Base-by-base conservation (phyloP, 2,888 invertebrate species). In the Sipha maydis region DNA sequence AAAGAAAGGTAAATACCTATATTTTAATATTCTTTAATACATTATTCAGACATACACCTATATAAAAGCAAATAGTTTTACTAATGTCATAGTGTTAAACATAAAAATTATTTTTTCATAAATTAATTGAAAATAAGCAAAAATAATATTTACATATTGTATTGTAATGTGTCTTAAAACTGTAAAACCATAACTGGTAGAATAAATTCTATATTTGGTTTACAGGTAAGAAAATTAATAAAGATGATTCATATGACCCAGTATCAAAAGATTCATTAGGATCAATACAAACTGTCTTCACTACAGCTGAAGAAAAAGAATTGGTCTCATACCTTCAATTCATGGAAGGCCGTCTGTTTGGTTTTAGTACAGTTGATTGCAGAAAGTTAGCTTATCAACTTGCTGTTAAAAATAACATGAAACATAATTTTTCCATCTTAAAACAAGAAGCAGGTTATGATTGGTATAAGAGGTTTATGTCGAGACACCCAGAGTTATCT, bases 401-500 rank as follows among this genome's bases (percentile, higher is more conserved):
- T 73, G 73, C 73, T 38, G 9, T 73, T 19, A 73, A 34, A 34
- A 73, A 73, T 34, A 73, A 73, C 3, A 73, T 21, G 1, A 73
- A 73, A 73, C 73, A 73, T 4, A 38, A 38, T 73, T 73, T 34
- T 9, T 34, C 7, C 21, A 7, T 34, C 34, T 21, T 73, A 38
- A 73, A 73, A 34, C 1, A 34, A 73, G 34, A 34, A 34, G 34
- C 73, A 34, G 73, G 38, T 73, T 73, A 73, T 73, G 73, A 73
- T 34, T 38, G 38, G 73, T 73, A 73, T 73, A 73, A 38, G 9
- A 38, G 73, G 4, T 83, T 73, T 14, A 41, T 67, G 89, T 90
- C 89, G 89, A 85, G 90, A 90, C 85, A 89, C 90, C 90, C 90
- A 71, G 89, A 89, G 76, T 89, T 91, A 73, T 90, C 90, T 79